Base-by-base conservation (phyloP, 2,797 vertebrate species). In the Yasuhikotakia modesta region DNA sequence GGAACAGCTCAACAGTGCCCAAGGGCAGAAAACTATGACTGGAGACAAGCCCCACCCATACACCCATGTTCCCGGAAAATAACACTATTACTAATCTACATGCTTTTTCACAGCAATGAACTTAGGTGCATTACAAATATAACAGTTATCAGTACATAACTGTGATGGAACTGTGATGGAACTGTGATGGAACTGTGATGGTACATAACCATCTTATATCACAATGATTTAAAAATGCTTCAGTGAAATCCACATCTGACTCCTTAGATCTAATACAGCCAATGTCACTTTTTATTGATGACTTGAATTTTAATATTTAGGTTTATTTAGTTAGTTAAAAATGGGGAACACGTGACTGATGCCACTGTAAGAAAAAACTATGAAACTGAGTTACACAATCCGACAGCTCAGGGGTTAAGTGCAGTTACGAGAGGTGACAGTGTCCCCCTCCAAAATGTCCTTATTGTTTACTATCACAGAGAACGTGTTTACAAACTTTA, bases 1-100 rank as follows among this genome's bases (percentile, higher is more conserved):
- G 72, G 81, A 89, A 89, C 89, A 92, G 91, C 87, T 89, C 80
- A 73, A 39, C 52, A 78, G 68, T 73, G 87, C 87, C 85, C 81
- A 1, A 75, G 60, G 79, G 64, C 58, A 65, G 43, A 74, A 71
- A 81, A 78, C 66, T 72, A 61, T 66, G 70, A 79, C 52, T 65
- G 50, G 72, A 43, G 46, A 19, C 10, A 74, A 70, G 74, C 80
- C 76, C 68, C 84, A 82, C 79, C 83, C 73, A 27, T 14, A 21
- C 39, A 43, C 6, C 0, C 2, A 27, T 24, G 50, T 63, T 35
- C 64, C 27, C 53, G n/a, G 21, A 16, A 61, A 58, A 71, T 65
- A 55, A 43, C 39, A 11, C 45, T 39, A n/a, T n/a, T 57, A 68
- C 17, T 14, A 0, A 57, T 8, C 52, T 60, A 21, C 27, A 27